Conservation (phyloP, 2,797 vertebrate species). For the Todus mexicanus region DNA sequence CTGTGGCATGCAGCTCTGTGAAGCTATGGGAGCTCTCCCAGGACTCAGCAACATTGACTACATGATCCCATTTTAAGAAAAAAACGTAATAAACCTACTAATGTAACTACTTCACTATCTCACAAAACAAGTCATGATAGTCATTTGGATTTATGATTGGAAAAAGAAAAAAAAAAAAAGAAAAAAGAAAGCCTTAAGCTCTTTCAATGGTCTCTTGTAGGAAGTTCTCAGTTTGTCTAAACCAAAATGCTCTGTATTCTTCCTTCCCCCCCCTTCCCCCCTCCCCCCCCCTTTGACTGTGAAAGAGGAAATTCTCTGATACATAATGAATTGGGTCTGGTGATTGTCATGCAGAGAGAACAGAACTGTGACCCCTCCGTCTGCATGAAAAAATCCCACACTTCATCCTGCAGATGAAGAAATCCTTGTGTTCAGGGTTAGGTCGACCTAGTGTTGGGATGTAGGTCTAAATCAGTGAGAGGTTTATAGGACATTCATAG, state of each 20-base stretch:
- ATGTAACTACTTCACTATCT: not conserved
- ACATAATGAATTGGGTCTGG: not conserved
- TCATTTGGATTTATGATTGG: not conserved
- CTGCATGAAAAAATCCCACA: not conserved
- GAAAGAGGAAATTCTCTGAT: not conserved
- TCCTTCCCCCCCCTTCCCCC: no score
- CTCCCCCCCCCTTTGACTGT: not conserved
- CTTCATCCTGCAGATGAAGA: not conserved
- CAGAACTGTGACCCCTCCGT: not conserved
- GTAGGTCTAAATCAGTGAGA: not conserved
- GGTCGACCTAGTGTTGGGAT: not conserved
- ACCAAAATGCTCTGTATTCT: fast-evolving
- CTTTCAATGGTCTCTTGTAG: not conserved
- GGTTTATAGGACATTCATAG: not conserved
- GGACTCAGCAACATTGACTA: not conserved
- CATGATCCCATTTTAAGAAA: not conserved
- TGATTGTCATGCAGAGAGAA: not conserved
- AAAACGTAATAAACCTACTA: not conserved
- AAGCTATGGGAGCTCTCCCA: not conserved
- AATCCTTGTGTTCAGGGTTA: not conserved
- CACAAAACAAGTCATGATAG: not conserved
- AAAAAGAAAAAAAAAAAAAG: not conserved
- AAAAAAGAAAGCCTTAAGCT: not conserved
- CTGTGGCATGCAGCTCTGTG: fast-evolving
- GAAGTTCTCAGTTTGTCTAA: not conserved